phyloP scores from a whole-genome alignment of 37 sponge, comb jelly and placozoan genomes.

The Aphrocallistes beatrix region DNA sequence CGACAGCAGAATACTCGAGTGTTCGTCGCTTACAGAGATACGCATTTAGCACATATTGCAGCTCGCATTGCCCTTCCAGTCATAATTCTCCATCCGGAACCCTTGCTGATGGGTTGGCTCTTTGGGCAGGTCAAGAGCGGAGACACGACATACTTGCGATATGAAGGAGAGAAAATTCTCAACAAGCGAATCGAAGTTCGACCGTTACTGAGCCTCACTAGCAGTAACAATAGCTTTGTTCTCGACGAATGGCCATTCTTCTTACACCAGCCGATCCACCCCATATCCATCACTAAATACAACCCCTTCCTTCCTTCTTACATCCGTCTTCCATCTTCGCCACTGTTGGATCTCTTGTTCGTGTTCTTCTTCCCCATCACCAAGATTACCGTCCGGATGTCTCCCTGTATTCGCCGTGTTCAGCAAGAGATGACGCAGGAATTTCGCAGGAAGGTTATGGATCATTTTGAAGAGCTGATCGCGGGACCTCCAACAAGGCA shows the following conservation, averaged over 20 bases:
- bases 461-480: not conserved
- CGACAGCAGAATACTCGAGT: not conserved
- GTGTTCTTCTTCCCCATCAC: not conserved
- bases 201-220: not conserved
- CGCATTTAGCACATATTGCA: not conserved
- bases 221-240: not conserved
- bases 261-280: not conserved
- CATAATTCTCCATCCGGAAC: not conserved
- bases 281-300: not conserved
- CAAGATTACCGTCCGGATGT: not conserved
- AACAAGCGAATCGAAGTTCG: not conserved
- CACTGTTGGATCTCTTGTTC: not conserved
- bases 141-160: not conserved
- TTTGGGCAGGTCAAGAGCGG: not conserved
- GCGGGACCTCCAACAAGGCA: not conserved
- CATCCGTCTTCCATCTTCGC: not conserved
- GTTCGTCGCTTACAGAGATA: constrained; percentile 5
- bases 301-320: not conserved
- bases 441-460: not conserved
- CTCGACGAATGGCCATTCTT: constrained; percentile 8
- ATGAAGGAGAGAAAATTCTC: not conserved
- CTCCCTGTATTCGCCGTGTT: not conserved
- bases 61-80: not conserved
- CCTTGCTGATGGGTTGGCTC: not conserved
- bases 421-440: constrained; percentile 11